Conservation (phyloP, 1,140 invertebrate genomes). For the Sarcophaga bullata region DNA sequence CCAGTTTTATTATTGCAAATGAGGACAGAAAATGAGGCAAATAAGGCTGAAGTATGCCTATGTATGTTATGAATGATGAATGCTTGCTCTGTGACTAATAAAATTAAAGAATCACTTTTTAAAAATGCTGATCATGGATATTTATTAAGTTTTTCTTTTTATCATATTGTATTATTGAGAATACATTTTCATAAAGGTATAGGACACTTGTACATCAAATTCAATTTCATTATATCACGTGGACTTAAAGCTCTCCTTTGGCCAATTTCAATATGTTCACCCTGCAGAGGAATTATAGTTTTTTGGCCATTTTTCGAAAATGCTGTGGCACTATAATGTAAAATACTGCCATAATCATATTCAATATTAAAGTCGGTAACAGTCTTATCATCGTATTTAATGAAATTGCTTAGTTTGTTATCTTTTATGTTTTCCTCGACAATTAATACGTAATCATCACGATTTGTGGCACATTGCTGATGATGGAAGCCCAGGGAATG, state of each 20-base stretch:
- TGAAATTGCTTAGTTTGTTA: constrained; percentile 69
- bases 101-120: too few species aligned
- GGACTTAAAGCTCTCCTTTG: constrained; percentile 68
- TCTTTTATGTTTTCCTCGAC: constrained; percentile 75
- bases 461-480: constrained; percentile 77
- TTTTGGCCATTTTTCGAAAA: constrained; percentile 78
- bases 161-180: too few species aligned
- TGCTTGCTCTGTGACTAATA: too few species aligned
- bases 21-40: too few species aligned
- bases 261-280: constrained; percentile 64
- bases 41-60: too few species aligned
- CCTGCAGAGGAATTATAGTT: constrained; percentile 71
- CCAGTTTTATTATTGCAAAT: too few species aligned
- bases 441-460: constrained; percentile 76
- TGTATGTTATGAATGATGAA: too few species aligned
- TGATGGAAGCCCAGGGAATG: constrained; percentile 77
- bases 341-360: constrained; percentile 76
- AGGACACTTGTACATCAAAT: constrained; percentile 68
- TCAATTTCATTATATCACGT: constrained; percentile 68
- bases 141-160: too few species aligned
- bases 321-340: constrained; percentile 76
- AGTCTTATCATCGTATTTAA: constrained; percentile 66
- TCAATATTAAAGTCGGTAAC: constrained; percentile 64
- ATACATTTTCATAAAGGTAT: not conserved
- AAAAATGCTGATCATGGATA: too few species aligned